A percentile compares a stretch with the other conserved stretches of the same genome.
Evolutionary conservation across 2,888 invertebrate genomes (phyloP).

Genomic region (Ochropleura leucogaster): DNA sequence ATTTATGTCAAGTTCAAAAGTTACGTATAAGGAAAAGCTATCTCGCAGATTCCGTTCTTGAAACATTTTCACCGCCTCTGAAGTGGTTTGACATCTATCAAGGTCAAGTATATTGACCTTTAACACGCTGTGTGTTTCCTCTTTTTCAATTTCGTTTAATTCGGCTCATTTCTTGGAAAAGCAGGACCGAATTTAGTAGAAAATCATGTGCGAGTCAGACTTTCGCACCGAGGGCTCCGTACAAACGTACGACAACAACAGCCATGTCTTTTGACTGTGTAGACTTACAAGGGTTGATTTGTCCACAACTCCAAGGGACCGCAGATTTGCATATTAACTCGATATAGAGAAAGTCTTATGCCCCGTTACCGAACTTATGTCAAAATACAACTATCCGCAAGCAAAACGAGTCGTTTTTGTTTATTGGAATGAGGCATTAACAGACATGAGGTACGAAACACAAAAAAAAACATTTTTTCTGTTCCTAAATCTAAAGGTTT

Average conservation of each 20-base stretch:
- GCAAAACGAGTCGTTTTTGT: too few species aligned
- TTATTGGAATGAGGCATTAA: too few species aligned
- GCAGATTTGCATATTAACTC: too few species aligned
- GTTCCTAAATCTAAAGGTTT: not conserved
- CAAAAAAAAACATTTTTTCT: not conserved
- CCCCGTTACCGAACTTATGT: too few species aligned
- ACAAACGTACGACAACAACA: too few species aligned
- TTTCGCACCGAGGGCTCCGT: too few species aligned
- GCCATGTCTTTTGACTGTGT: too few species aligned
- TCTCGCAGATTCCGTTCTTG: slow-evolving; percentile 11
- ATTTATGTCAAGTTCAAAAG: slow-evolving; percentile 23
- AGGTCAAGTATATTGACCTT: slow-evolving; percentile 36
- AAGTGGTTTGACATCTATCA: slow-evolving; percentile 8
- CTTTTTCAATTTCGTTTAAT: slow-evolving; percentile 20
- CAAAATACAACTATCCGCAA: too few species aligned
- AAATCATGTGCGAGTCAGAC: not conserved
- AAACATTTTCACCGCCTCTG: slow-evolving; percentile 11
- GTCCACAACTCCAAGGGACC: too few species aligned
- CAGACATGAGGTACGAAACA: too few species aligned
- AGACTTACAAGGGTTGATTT: too few species aligned
- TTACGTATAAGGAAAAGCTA: slow-evolving; percentile 9
- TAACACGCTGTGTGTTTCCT: slow-evolving; percentile 21
- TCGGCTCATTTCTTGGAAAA: slow-evolving; percentile 7
- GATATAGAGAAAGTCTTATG: too few species aligned
- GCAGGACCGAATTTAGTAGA: not conserved